Percentiles rank a stretch among this genome's conserved stretches.
Conservation (phyloP, 2,113 vertebrate genomes). For the Crotalus tigris region DNA sequence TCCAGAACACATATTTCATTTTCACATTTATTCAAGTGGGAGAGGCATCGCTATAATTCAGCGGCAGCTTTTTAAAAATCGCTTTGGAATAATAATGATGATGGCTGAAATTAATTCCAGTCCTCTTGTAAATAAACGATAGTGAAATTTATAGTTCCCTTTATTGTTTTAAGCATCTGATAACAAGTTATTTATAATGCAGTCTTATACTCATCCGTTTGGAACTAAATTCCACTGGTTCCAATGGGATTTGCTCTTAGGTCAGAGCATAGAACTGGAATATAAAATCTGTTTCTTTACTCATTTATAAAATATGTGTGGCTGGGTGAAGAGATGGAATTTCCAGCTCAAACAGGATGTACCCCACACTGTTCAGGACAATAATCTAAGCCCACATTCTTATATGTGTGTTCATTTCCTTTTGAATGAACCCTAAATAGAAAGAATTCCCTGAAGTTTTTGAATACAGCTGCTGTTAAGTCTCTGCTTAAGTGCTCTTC, state of each 20-base stretch:
- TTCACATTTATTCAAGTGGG: not conserved
- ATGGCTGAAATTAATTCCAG: not conserved
- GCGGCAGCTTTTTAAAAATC: not conserved
- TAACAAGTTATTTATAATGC: not conserved
- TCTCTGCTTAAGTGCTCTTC: not conserved
- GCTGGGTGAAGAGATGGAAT: not conserved
- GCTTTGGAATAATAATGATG: not conserved
- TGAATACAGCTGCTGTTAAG: not conserved
- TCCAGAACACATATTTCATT: not conserved
- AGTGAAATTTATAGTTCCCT: not conserved
- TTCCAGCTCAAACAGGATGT: not conserved
- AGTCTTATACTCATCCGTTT: not conserved
- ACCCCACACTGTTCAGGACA: not conserved
- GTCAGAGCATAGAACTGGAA: not conserved
- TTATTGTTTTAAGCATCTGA: not conserved
- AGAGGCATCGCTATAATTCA: not conserved
- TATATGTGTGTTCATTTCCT: slow-evolving; percentile 7
- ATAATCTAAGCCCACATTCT: not conserved
- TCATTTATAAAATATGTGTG: not conserved
- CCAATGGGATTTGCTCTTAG: not conserved
- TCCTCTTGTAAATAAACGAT: not conserved
- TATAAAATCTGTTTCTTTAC: not conserved
- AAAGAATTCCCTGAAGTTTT: not conserved
- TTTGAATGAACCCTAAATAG: not conserved
- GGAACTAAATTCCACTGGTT: not conserved